A percentile compares a stretch with the other conserved stretches of the same genome.
Evolutionary conservation across 2,113 vertebrate species (phyloP).

Genomic region (Oceanodroma tethys): DNA sequence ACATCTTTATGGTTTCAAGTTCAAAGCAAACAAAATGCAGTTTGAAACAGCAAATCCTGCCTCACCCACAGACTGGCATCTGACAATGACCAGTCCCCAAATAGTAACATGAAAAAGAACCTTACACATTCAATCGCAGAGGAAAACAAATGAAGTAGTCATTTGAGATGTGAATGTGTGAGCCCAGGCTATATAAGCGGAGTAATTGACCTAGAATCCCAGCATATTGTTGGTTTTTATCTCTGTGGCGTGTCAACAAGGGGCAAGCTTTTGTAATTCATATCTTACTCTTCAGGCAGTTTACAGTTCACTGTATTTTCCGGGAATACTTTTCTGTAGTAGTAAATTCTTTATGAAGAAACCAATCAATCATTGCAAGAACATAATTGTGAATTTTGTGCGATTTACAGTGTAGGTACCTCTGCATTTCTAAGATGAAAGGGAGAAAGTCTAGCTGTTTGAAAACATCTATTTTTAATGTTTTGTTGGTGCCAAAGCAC

Average conservation of each 20-base stretch:
- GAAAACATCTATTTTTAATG: constrained; percentile 34
- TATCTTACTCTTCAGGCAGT: neutral
- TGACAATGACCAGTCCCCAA: neutral
- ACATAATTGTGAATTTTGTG: neutral
- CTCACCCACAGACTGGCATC: neutral
- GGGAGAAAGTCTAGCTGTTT: neutral
- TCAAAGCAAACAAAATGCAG: neutral
- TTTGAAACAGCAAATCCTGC: neutral
- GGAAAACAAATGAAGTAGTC: neutral
- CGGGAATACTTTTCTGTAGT: neutral
- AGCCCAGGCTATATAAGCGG: neutral
- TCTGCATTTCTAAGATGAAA: neutral
- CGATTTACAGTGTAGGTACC: neutral
- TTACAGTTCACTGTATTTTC: neutral
- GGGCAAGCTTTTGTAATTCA: neutral
- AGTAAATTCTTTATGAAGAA: constrained; percentile 34
- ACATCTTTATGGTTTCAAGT: neutral
- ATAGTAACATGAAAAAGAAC: neutral
- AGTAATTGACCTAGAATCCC: neutral
- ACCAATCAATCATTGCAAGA: neutral
- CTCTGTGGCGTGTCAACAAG: neutral
- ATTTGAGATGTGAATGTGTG: neutral
- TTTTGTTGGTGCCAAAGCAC: neutral
- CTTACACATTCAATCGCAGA: neutral
- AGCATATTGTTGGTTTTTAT: neutral